Conservation (phyloP, 2,797 vertebrate species). For the Siniperca scherzeri region DNA sequence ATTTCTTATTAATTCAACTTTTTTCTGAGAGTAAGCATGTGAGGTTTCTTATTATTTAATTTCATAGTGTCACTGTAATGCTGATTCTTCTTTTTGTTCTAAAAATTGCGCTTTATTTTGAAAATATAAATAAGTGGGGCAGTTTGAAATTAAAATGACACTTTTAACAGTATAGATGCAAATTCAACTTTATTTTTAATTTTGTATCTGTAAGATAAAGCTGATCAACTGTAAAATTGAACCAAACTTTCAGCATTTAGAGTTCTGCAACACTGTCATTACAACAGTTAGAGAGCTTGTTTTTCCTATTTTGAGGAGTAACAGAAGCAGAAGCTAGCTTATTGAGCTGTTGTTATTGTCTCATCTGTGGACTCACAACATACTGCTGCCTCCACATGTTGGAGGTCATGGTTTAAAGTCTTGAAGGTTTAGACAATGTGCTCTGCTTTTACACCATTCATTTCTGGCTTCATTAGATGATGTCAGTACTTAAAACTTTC, state of each 20-base stretch:
- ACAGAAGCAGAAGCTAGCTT: not conserved
- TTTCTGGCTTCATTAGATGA: not conserved
- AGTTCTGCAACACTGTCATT: not conserved
- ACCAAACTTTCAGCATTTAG: not conserved
- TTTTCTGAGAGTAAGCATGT: not conserved
- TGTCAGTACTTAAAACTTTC: not conserved
- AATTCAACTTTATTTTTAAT: not conserved
- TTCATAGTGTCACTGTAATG: not conserved
- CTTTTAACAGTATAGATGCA: not conserved
- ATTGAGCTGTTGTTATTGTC: not conserved
- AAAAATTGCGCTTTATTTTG: not conserved
- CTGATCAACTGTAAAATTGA: no score
- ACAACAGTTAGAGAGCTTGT: not conserved
- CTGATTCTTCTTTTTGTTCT: not conserved
- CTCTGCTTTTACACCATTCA: not conserved
- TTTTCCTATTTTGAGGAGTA: not conserved
- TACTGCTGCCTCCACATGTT: not conserved
- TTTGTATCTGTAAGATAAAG: not conserved
- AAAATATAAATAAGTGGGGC: not conserved
- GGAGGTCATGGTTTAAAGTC: not conserved
- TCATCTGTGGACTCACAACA: constrained; percentile 15
- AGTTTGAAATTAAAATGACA: not conserved
- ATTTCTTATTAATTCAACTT: not conserved
- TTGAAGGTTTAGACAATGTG: not conserved
- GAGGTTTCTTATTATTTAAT: no score